These are phyloP conservation scores for Drosophila kanekoi DNA, from an alignment of 2,888 invertebrate species.

Conservation along the genomic window DNA sequence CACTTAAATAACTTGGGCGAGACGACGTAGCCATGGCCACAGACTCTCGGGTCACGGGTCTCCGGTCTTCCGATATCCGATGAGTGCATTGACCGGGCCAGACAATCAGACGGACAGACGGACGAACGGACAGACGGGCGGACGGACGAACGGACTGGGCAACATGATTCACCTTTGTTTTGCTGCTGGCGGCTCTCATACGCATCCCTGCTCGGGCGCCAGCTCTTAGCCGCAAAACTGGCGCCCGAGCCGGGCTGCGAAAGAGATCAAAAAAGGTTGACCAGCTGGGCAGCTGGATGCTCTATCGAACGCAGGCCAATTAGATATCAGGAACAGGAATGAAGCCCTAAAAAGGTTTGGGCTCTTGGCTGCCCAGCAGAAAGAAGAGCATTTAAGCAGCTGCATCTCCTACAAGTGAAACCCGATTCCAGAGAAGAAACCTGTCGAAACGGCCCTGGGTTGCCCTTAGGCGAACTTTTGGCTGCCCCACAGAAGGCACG, in stretches of 20 bases:
- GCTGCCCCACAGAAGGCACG: no score
- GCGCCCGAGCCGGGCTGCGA: slow-evolving; percentile 5
- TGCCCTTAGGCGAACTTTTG: no score
- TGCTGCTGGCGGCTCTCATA: slow-evolving; percentile 36
- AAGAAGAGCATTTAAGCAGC: no score
- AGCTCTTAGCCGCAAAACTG: slow-evolving; percentile 25
- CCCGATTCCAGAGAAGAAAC: no score
- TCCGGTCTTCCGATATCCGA: not conserved
- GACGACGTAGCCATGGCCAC: slow-evolving; percentile 21
- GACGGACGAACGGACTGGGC: not conserved
- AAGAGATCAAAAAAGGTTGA: not conserved
- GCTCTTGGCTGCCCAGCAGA: no score
- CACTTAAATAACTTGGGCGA: slow-evolving; percentile 42
- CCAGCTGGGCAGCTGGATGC: not conserved
- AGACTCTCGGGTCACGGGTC: slow-evolving; percentile 1
- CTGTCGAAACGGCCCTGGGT: no score
- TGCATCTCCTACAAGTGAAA: no score
- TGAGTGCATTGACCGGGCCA: slow-evolving; percentile 47
- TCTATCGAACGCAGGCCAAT: no score
- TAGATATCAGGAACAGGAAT: no score
- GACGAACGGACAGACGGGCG: not conserved
- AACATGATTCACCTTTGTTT: not conserved
- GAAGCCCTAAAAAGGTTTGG: no score
- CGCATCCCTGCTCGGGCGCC: slow-evolving; percentile 29
- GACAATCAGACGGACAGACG: not conserved